Evolutionary conservation across 2,113 vertebrate genomes (phyloP).

Genomic region (Barnardius zonarius): DNA sequence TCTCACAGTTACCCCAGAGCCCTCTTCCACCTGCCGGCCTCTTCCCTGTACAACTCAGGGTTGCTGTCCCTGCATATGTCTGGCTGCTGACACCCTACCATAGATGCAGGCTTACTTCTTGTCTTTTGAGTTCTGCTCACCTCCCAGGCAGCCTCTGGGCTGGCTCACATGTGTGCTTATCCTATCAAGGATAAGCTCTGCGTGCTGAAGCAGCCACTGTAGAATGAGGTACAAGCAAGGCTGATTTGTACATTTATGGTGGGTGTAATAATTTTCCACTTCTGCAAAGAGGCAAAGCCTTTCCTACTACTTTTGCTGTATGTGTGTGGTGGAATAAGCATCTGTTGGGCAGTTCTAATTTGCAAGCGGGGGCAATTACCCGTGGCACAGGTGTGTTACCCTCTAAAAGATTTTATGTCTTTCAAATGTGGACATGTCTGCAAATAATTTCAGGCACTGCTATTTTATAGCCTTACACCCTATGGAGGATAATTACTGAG

Average conservation of each 20-base stretch:
- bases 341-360: conserved; percentile 70
- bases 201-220: conserved; percentile 18
- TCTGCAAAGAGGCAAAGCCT: conserved; percentile 17
- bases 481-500: conserved; percentile 62
- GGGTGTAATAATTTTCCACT: background rate
- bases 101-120: background rate
- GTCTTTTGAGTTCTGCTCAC: background rate
- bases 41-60: background rate
- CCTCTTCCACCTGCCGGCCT: background rate
- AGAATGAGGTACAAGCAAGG: background rate
- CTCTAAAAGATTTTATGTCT: conserved; percentile 66
- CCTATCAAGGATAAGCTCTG: background rate
- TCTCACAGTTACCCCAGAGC: background rate
- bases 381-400: conserved; percentile 74
- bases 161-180: background rate
- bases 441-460: conserved; percentile 74
- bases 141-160: background rate
- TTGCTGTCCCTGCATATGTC: background rate
- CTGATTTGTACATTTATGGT: background rate
- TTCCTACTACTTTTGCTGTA: conserved; percentile 50
- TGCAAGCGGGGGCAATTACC: conserved; percentile 72
- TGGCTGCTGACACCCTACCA: background rate
- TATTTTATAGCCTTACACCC: conserved; percentile 63
- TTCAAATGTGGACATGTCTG: conserved; percentile 70
- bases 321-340: conserved; percentile 71